Base-by-base conservation (phyloP, 2,113 vertebrate genomes). In the Rhinopithecus roxellana region DNA sequence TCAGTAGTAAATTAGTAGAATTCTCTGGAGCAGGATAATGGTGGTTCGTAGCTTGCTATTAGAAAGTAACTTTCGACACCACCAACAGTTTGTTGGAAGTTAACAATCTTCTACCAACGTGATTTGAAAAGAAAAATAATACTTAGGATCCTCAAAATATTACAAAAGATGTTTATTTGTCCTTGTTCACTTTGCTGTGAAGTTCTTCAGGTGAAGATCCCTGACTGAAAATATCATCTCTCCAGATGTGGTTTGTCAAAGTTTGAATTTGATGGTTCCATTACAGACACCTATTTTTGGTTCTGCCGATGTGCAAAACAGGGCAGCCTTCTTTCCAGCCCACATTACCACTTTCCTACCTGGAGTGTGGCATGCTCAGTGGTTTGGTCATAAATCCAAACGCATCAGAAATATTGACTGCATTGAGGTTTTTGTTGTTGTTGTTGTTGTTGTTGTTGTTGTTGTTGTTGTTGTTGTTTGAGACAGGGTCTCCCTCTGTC, bases 311-410 rank as follows among this genome's bases (percentile, higher is more conserved):
- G 22, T 50, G 5, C 11, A 48, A 61, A 45, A 25, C 3, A 7
- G 52, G 6, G 3, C 3, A 69, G 13, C 6, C 11, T 88, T 57
- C 17, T 90, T 69, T 22, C 27, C 13, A 30, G 10, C 2, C 12
- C 12, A 10, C 1, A 3, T 11, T 2, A 10, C 6, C 23, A 52
- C 0, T 2, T 55, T 90, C 38, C 8, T 8, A 2, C 2, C 48
- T 80, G 22, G 20, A 32, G 17, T 8, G 14, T 4, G 61, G 2
- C 0, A 0, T 67, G 67, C 23, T 64, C 35, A 43, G 32, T 6
- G 20, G 20, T 27, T 6, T 27, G 16, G 9, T 40, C 38, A 8
- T 50, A 23, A 45, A 80, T 27, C 17, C 12, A 40, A 75, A 89
- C 3, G 3, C 3, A 40, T 9, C 14, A 67, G 10, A 52, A 78